Evolutionary conservation across 2,888 invertebrate genomes (phyloP).

Genomic region (Andricus quercusramuli): DNA sequence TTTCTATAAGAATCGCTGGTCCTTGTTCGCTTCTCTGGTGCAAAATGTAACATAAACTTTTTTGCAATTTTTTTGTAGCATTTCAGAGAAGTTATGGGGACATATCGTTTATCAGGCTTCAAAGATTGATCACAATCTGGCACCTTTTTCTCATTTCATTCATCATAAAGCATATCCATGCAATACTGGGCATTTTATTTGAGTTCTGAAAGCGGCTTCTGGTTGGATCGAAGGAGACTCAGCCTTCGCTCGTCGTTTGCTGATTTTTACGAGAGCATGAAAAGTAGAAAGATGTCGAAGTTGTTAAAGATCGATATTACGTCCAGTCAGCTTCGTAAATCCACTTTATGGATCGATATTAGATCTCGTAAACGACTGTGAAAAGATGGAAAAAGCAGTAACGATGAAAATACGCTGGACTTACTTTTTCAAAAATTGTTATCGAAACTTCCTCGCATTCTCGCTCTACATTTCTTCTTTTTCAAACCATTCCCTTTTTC

Average conservation of each 20-base stretch:
- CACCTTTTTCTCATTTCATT: background rate
- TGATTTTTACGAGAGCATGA: conserved; percentile 34
- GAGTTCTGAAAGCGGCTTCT: background rate
- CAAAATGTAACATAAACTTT: too few relatives aligned
- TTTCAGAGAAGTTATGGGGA: too few relatives aligned
- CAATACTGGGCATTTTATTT: background rate
- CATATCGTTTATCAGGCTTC: background rate
- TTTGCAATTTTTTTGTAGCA: background rate
- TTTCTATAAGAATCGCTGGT: too few relatives aligned
- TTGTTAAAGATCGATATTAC: conserved; percentile 26
- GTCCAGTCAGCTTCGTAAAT: conserved; percentile 17
- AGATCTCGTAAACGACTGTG: conserved; percentile 15
- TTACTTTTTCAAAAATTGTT: conserved; percentile 19
- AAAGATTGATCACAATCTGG: background rate
- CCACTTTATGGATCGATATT: background rate
- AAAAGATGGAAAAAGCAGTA: background rate
- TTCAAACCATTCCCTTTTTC: background rate
- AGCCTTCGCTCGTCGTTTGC: conserved; percentile 24
- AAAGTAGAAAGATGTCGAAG: conserved; percentile 15
- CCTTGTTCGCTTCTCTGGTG: too few relatives aligned
- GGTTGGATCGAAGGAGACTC: background rate
- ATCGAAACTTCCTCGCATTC: background rate
- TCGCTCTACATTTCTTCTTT: background rate
- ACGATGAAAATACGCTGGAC: background rate
- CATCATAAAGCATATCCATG: background rate